These are phyloP conservation scores for Trachops cirrhosus DNA, from an alignment of 2,797 vertebrate genomes.

Conservation along the genomic window DNA sequence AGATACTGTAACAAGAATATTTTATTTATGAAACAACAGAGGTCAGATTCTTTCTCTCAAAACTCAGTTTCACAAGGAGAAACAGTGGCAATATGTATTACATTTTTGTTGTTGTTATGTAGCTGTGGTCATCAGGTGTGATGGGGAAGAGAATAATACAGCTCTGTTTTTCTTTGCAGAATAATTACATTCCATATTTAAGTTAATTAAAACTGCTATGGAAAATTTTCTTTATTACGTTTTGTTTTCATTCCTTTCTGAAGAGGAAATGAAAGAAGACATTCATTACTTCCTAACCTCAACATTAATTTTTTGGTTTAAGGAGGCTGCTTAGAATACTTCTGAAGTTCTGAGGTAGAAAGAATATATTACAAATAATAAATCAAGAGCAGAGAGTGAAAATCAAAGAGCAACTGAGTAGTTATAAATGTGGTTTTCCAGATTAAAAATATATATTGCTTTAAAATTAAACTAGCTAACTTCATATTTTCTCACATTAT, in stretches of 20 bases:
- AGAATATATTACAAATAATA: neutral
- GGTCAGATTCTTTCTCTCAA: neutral
- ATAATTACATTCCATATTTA: neutral
- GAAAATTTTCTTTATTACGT: neutral
- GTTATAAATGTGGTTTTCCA: neutral
- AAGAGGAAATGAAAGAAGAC: neutral
- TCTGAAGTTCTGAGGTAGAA: neutral
- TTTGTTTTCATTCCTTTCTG: neutral
- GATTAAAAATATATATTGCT: neutral
- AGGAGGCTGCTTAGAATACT: neutral
- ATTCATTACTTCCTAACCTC: neutral
- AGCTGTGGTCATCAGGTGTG: neutral
- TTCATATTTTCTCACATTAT: neutral
- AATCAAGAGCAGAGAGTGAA: neutral
- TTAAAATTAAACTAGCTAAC: neutral
- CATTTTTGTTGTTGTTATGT: neutral
- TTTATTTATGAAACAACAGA: neutral
- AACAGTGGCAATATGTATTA: neutral
- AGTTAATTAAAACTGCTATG: conserved; percentile 2
- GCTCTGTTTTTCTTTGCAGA: neutral
- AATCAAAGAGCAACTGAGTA: neutral
- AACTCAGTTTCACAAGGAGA: neutral
- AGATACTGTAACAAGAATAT: neutral
- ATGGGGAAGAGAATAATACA: neutral
- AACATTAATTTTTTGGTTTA: neutral